Conservation (phyloP, 2,888 invertebrate species). For the Rhingia rostrata region DNA sequence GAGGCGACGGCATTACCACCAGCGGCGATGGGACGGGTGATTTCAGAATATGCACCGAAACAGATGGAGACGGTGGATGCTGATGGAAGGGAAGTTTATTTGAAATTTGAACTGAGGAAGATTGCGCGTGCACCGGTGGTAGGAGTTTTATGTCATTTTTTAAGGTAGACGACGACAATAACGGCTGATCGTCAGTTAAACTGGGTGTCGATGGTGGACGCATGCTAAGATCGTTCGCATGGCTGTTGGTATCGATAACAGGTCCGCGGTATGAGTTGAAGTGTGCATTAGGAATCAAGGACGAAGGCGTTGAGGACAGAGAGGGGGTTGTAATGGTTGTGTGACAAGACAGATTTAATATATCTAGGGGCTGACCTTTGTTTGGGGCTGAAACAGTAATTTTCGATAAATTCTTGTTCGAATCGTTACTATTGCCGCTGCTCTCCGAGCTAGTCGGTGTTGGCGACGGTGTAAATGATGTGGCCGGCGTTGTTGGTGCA, state of each 20-base stretch:
- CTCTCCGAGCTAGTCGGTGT: conserved; percentile 64
- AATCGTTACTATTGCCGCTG: conserved; percentile 65
- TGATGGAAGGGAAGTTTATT: conserved; percentile 64
- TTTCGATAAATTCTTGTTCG: conserved; percentile 58
- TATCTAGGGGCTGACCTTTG: conserved; percentile 65
- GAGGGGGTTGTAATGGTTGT: conserved; percentile 32
- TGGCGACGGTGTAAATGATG: conserved; percentile 59
- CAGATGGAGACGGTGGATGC: conserved; percentile 84
- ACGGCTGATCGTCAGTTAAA: conserved; percentile 43
- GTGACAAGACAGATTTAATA: conserved; percentile 64
- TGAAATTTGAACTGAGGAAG: conserved; percentile 84
- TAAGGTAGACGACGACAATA: conserved; percentile 46
- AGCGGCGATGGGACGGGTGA: conserved; percentile 89
- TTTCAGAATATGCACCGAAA: conserved; percentile 90
- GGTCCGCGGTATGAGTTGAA: conserved; percentile 64
- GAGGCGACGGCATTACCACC: conserved; percentile 87
- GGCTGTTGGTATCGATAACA: conserved; percentile 50
- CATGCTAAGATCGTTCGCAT: conserved; percentile 65
- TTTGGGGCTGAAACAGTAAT: conserved; percentile 6
- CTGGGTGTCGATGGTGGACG: conserved; percentile 65
- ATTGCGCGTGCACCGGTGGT: conserved; percentile 57
- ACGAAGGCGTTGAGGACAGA: conserved; percentile 44
- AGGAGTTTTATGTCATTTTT: conserved; percentile 67
- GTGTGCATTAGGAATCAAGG: conserved; percentile 54
- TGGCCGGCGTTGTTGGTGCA: conserved; percentile 62